Conservation (phyloP, 2,797 vertebrate genomes). For the Moxostoma hubbsi region DNA sequence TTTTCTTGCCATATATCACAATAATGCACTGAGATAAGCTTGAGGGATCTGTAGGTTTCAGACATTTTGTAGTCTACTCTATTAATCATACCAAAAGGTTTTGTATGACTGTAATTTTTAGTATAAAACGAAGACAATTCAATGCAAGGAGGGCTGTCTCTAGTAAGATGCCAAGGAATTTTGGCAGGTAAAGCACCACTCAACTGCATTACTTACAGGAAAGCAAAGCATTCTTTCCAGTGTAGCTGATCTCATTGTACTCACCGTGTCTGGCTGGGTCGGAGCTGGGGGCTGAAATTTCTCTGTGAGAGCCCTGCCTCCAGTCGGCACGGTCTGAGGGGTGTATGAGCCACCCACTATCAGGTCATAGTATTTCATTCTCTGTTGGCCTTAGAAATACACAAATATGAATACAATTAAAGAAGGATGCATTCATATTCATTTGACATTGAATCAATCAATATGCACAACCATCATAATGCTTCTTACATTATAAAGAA, state of each 20-base stretch:
- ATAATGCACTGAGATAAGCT: neutral
- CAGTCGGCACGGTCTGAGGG: constrained; percentile 90
- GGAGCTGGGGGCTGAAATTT: constrained; percentile 78
- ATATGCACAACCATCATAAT: too few relatives aligned
- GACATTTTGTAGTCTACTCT: neutral
- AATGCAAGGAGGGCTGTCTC: too few relatives aligned
- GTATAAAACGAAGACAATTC: neutral
- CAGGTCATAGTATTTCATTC: constrained; percentile 93
- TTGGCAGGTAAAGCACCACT: neutral
- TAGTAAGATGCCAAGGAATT: neutral
- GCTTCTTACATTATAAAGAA: too few relatives aligned
- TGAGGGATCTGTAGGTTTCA: neutral
- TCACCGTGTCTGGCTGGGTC: constrained; percentile 80
- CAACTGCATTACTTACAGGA: neutral
- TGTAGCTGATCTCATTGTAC: neutral
- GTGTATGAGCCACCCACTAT: constrained; percentile 92
- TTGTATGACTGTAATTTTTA: neutral
- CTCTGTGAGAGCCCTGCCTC: constrained; percentile 85
- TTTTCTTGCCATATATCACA: neutral
- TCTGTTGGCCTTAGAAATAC: constrained; percentile 84
- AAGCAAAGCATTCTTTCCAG: constrained; percentile 26
- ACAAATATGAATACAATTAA: neutral
- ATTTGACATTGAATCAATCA: neutral
- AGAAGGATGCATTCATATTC: neutral
- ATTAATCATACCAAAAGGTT: neutral